phyloP scores from a whole-genome alignment of 2,113 vertebrate genomes.

The Microtus pennsylvanicus region DNA sequence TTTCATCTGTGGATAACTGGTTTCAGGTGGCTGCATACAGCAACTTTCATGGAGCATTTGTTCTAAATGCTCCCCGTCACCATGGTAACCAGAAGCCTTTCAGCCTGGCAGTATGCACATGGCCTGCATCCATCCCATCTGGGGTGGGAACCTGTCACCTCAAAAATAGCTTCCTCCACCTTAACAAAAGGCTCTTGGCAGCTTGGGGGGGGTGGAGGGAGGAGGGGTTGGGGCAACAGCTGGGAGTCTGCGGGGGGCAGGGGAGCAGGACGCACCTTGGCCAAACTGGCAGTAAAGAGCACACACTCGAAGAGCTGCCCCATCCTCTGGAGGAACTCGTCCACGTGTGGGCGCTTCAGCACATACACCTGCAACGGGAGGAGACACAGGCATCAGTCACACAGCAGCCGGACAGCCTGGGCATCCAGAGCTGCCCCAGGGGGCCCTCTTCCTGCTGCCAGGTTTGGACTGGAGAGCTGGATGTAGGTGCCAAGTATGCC shows the following conservation, averaged over 20 bases:
- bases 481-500: not conserved
- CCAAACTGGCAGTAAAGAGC: conserved; percentile 98
- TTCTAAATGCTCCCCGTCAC: conserved; percentile 74
- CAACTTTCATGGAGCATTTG: conserved; percentile 42
- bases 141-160: conserved; percentile 87
- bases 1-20: not conserved
- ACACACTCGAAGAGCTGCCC: conserved; percentile 98
- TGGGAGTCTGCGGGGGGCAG: not conserved
- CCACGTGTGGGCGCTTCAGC: conserved; percentile 96
- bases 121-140: conserved; percentile 83
- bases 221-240: conserved; percentile 74
- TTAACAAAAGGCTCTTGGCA: conserved; percentile 84
- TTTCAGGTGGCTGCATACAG: not conserved
- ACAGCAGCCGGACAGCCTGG: not conserved
- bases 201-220: conserved; percentile 76
- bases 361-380: conserved; percentile 93
- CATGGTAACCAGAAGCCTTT: conserved; percentile 87
- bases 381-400: conserved; percentile 1
- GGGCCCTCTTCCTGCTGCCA: not conserved
- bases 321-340: conserved; percentile 98
- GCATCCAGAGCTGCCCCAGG: not conserved
- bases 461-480: not conserved
- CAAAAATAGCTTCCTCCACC: conserved; percentile 87
- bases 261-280: conserved; percentile 90
- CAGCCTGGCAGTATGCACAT: conserved; percentile 84